A percentile compares a stretch with the other conserved stretches of the same genome.
These are phyloP conservation scores for Ephydatia muelleri DNA, from an alignment of 37 sponge, comb jelly and placozoan species.

Conservation along the genomic window DNA sequence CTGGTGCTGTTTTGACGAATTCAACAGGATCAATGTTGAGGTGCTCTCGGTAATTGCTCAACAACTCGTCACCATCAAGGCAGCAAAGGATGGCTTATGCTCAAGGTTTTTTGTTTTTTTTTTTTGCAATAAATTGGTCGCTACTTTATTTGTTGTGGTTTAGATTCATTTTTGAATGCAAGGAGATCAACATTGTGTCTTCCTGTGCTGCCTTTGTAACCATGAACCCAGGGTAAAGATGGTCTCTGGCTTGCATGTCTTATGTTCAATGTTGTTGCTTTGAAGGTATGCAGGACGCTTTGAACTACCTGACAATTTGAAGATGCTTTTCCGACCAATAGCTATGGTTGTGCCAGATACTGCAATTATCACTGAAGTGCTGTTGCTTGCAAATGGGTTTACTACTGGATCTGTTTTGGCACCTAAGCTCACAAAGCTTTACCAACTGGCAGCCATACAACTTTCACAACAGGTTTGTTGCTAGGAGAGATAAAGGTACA, in stretches of 20 bases:
- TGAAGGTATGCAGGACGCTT: constrained; percentile 62
- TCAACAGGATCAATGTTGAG: constrained; percentile 76
- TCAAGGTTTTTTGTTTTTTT: not conserved
- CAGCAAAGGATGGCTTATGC: constrained; percentile 61
- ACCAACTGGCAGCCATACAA: constrained; percentile 43
- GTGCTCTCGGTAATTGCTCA: constrained; percentile 83
- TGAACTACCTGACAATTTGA: constrained; percentile 73
- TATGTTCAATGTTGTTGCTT: not conserved
- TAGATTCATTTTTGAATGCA: constrained; percentile 79
- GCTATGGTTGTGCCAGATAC: constrained; percentile 83
- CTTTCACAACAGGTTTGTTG: constrained; percentile 62
- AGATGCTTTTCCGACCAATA: constrained; percentile 73
- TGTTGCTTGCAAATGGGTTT: constrained; percentile 79
- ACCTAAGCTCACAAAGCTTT: constrained; percentile 69
- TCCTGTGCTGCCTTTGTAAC: constrained; percentile 78
- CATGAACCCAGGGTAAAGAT: constrained; percentile 80
- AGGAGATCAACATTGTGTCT: constrained; percentile 55
- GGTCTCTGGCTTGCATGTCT: not conserved
- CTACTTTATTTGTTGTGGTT: not conserved
- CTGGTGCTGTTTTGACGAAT: constrained; percentile 89
- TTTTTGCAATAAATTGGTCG: not conserved
- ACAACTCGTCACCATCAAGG: constrained; percentile 72
- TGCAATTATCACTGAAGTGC: constrained; percentile 61
- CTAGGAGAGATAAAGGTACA: not conserved
- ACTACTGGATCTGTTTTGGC: constrained; percentile 56